These are phyloP conservation scores for Poecile atricapillus DNA, from an alignment of 2,113 vertebrate species.

Conservation along the genomic window DNA sequence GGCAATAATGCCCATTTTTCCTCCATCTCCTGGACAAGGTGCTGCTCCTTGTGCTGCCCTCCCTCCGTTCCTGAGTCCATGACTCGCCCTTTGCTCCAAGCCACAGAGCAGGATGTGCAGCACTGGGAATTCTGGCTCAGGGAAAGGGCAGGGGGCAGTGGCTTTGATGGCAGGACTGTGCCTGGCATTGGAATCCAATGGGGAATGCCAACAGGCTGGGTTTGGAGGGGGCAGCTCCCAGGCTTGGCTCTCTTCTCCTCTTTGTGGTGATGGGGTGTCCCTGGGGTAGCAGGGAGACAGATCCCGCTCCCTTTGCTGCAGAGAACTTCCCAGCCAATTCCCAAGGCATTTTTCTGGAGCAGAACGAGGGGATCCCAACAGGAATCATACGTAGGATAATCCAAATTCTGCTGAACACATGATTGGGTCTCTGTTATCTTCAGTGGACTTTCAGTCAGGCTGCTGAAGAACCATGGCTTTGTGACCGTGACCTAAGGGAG, in stretches of 20 bases:
- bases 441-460: not conserved
- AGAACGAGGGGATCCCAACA: not conserved
- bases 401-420: not conserved
- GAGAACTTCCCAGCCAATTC: not conserved
- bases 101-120: not conserved
- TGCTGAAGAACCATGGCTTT: not conserved
- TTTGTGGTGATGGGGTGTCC: not conserved
- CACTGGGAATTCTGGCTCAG: not conserved
- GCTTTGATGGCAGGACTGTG: not conserved
- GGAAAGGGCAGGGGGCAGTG: not conserved
- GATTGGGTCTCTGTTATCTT: not conserved
- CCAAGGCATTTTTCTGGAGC: not conserved
- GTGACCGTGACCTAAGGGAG: not conserved
- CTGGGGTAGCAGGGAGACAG: not conserved
- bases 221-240: not conserved
- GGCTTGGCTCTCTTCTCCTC: not conserved
- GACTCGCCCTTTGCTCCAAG: not conserved
- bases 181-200: not conserved
- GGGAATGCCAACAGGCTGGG: not conserved
- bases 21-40: not conserved
- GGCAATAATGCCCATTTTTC: not conserved
- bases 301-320: not conserved
- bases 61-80: not conserved
- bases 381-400: not conserved
- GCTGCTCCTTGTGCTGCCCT: not conserved